Conservation (phyloP, 2,888 invertebrate species). For the Andrena chrysosceles region DNA sequence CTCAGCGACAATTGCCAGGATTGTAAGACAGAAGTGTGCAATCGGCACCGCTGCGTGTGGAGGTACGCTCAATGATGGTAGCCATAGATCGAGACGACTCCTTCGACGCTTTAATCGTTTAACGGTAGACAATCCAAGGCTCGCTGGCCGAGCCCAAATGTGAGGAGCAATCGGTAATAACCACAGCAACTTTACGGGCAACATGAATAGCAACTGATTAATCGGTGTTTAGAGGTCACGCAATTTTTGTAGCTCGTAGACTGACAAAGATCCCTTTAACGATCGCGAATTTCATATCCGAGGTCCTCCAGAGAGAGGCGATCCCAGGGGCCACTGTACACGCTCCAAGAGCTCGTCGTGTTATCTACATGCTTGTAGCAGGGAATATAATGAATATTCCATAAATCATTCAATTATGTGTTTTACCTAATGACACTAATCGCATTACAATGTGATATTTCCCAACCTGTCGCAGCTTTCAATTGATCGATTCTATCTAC, state of each 20-base stretch:
- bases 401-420: not conserved
- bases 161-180: conserved; percentile 54
- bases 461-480: not conserved
- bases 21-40: not conserved
- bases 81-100: conserved; percentile 35
- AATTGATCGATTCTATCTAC: not conserved
- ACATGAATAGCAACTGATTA: conserved; percentile 62
- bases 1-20: not conserved
- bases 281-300: conserved; percentile 60
- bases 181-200: conserved; percentile 55
- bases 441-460: no score
- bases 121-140: conserved; percentile 65
- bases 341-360: not conserved
- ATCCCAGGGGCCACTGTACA: conserved; percentile 35
- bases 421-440: not conserved
- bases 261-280: conserved; percentile 63
- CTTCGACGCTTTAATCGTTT: conserved; percentile 45
- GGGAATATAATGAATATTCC: not conserved
- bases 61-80: not conserved
- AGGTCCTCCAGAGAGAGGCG: conserved; percentile 30
- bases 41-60: not conserved
- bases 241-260: conserved; percentile 80
- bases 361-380: not conserved
- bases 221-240: conserved; percentile 79
- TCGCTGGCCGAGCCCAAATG: conserved; percentile 81